These are phyloP conservation scores for Macquaria australasica DNA, from an alignment of 2,113 vertebrate genomes.

Conservation along the genomic window DNA sequence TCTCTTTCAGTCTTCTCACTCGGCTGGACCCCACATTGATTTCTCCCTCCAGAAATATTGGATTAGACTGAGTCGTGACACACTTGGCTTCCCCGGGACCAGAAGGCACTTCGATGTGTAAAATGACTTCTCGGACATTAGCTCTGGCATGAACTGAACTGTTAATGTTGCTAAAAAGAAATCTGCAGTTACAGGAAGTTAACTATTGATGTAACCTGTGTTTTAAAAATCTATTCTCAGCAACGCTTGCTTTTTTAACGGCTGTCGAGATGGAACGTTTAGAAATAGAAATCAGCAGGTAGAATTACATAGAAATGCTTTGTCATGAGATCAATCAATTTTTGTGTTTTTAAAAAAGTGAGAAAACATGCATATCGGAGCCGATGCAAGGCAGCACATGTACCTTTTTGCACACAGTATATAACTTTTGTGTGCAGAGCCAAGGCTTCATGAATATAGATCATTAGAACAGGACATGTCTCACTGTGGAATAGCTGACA, in stretches of 20 bases:
- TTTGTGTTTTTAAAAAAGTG: neutral
- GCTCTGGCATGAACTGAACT: neutral
- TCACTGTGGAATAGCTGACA: too few species aligned
- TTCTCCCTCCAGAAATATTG: slow-evolving; percentile 52
- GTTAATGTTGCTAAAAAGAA: slow-evolving; percentile 13
- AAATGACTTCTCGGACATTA: slow-evolving; percentile 43
- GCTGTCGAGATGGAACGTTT: neutral
- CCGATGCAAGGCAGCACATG: too few species aligned
- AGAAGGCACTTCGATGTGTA: slow-evolving; percentile 15
- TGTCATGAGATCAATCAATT: neutral
- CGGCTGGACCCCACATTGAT: slow-evolving; percentile 54
- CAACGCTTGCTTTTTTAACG: neutral
- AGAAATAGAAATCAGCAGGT: neutral
- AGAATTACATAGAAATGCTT: neutral
- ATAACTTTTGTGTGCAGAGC: too few species aligned
- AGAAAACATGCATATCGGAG: too few species aligned
- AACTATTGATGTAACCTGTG: neutral
- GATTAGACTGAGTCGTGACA: slow-evolving; percentile 65
- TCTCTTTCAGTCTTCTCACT: slow-evolving; percentile 50
- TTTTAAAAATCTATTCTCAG: neutral
- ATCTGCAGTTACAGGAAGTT: neutral
- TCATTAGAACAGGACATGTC: too few species aligned
- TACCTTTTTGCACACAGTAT: too few species aligned
- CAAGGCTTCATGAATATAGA: too few species aligned
- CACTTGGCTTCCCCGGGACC: slow-evolving; percentile 35